These are phyloP conservation scores for Anhinga rufa DNA, from an alignment of 2,113 vertebrate genomes.

Conservation along the genomic window DNA sequence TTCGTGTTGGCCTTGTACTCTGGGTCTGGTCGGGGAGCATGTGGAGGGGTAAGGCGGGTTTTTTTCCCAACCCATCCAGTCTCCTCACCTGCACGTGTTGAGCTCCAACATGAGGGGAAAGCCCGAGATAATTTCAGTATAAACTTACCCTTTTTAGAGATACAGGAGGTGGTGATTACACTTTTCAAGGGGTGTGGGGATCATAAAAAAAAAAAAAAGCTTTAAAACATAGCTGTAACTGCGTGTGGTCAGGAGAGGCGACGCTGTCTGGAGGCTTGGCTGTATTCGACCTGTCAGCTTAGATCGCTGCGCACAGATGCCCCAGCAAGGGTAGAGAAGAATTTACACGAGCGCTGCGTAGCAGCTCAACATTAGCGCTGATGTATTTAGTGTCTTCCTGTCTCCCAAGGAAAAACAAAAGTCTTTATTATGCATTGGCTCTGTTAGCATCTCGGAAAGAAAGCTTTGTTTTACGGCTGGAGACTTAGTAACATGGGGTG, in stretches of 20 bases:
- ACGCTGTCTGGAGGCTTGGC: too few relatives aligned
- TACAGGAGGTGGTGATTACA: too few relatives aligned
- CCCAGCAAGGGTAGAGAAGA: background rate
- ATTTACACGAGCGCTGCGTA: fast-evolving
- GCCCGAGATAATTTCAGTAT: background rate
- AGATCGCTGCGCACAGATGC: background rate
- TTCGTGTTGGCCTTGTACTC: background rate
- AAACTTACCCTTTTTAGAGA: background rate
- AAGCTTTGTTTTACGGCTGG: background rate
- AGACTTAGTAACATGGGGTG: fast-evolving
- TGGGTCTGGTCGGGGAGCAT: fast-evolving
- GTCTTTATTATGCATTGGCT: fast-evolving
- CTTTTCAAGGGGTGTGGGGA: too few relatives aligned
- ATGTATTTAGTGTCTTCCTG: too few relatives aligned
- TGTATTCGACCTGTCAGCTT: background rate
- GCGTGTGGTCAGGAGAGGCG: background rate
- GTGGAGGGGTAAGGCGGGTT: background rate
- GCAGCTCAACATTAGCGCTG: background rate
- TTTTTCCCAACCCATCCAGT: too few relatives aligned
- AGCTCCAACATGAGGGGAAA: background rate
- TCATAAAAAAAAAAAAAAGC: too few relatives aligned
- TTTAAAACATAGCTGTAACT: background rate
- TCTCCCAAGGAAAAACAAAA: background rate
- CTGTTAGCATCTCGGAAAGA: background rate
- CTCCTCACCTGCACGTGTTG: background rate